phyloP scores from a whole-genome alignment of 1,140 invertebrate genomes.

The Proales similis region DNA sequence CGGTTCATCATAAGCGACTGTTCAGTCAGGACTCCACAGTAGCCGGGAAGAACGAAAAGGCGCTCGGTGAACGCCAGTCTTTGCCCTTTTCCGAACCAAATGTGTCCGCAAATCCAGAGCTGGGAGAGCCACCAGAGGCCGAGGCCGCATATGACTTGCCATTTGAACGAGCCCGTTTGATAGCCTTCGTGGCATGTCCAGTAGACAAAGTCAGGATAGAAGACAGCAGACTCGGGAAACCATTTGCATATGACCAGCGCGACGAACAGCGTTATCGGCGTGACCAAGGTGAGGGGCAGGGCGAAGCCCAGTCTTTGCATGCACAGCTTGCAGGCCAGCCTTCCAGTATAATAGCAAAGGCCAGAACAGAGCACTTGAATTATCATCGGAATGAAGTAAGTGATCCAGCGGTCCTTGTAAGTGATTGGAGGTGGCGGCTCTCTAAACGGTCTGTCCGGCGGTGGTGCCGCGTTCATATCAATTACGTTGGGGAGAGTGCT shows the following conservation, averaged over 20 bases:
- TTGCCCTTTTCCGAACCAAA: constrained; percentile 94
- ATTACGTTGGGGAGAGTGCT: not conserved
- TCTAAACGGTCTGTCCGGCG: not conserved
- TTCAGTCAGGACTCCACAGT: constrained; percentile 81
- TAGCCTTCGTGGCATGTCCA: constrained; percentile 37
- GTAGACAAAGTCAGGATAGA: constrained; percentile 72
- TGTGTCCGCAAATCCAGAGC: constrained; percentile 88
- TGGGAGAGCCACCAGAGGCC: constrained; percentile 82
- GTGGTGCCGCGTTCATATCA: not conserved
- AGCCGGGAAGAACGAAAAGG: constrained; percentile 89
- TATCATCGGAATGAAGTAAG: constrained; percentile 28
- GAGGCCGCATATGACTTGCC: constrained; percentile 41
- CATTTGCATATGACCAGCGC: constrained; percentile 53
- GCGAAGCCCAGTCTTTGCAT: constrained; percentile 57
- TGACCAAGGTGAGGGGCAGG: constrained; percentile 81
- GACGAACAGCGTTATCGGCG: constrained; percentile 78
- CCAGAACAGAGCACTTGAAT: constrained; percentile 39
- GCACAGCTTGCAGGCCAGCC: constrained; percentile 48
- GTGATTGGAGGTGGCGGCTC: not conserved
- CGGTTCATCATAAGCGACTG: constrained; percentile 90
- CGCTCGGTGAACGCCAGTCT: constrained; percentile 89
- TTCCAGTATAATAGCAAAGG: constrained; percentile 43
- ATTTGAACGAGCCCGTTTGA: constrained; percentile 29
- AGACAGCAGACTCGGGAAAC: constrained; percentile 13
- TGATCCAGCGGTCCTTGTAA: constrained; percentile 8